Evolutionary conservation across 2,888 invertebrate genomes (phyloP).

Genomic region (Xestia rhomboidea): DNA sequence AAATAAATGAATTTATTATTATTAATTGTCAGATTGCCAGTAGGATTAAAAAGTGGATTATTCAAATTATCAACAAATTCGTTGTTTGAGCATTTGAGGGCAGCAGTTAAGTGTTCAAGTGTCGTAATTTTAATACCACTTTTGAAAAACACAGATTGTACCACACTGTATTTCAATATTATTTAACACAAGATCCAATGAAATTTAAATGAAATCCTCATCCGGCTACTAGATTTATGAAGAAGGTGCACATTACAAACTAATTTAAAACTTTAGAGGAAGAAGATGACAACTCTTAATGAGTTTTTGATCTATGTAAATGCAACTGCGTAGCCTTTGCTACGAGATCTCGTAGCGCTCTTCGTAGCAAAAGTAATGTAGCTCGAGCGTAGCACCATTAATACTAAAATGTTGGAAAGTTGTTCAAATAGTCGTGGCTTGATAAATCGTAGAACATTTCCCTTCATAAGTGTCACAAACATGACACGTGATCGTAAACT

Average conservation of each 20-base stretch:
- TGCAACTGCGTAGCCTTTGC: constrained; percentile 4
- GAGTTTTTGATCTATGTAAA: constrained; percentile 33
- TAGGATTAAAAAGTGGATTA: no score
- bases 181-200: neutral
- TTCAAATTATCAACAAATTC: no score
- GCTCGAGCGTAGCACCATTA: constrained; percentile 10
- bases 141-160: no score
- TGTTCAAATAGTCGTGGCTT: neutral
- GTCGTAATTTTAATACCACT: no score
- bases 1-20: no score
- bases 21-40: no score
- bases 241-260: constrained; percentile 14
- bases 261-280: neutral
- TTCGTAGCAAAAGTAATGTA: constrained; percentile 15
- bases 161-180: neutral
- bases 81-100: no score
- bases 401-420: neutral
- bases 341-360: constrained; percentile 38
- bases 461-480: neutral
- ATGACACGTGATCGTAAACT: neutral
- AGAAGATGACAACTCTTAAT: constrained; percentile 12
- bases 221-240: neutral
- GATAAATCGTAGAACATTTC: neutral
- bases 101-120: no score
- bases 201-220: neutral